phyloP scores from a whole-genome alignment of 2,888 invertebrate genomes.

The Himalopsyche anomala region DNA sequence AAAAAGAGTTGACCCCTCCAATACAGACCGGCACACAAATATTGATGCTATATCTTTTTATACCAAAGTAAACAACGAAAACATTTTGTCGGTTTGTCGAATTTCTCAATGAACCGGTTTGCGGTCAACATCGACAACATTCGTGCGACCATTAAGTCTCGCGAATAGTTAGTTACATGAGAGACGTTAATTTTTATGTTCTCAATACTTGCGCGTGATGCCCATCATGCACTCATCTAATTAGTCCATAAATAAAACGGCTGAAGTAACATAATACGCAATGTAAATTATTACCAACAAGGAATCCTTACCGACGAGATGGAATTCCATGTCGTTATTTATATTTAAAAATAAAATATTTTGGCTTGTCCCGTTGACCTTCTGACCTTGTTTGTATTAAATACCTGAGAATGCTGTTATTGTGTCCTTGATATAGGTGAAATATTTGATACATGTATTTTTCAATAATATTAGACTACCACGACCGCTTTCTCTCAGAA shows the following conservation, averaged over 20 bases:
- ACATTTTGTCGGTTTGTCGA: neutral
- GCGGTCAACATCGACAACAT: neutral
- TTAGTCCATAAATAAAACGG: conserved; percentile 6
- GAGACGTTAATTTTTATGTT: conserved; percentile 30
- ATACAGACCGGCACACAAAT: too few species aligned
- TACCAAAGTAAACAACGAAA: neutral
- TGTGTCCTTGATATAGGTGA: too few species aligned
- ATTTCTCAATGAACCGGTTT: neutral
- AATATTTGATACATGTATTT: too few species aligned
- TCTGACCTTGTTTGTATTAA: neutral
- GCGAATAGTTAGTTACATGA: neutral
- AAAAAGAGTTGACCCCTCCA: too few species aligned
- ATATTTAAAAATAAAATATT: neutral
- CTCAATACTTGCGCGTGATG: neutral
- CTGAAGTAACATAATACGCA: neutral
- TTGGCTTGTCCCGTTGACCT: neutral
- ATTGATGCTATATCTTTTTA: neutral
- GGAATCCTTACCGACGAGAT: neutral
- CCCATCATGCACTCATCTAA: conserved; percentile 1
- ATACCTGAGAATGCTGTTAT: too few species aligned
- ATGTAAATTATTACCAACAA: neutral
- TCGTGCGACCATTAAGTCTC: neutral
- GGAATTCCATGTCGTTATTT: neutral
- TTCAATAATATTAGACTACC: too few species aligned
- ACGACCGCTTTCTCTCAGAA: too few species aligned